phyloP scores from a whole-genome alignment of 2,888 invertebrate species.

The Oasisia sp. region DNA sequence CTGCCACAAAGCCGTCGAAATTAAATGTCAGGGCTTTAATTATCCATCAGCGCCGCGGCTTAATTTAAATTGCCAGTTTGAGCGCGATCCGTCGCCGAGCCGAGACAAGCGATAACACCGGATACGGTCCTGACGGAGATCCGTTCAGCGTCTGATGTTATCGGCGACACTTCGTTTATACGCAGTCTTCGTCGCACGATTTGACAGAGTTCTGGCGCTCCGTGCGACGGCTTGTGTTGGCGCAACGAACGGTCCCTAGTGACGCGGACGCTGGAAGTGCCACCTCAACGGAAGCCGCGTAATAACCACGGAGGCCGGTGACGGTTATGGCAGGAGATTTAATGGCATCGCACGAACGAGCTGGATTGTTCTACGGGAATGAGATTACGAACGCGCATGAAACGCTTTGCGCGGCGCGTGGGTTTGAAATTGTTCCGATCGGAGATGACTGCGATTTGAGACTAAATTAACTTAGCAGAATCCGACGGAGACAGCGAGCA shows the following conservation, averaged over 20 bases:
- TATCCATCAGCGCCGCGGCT: not conserved
- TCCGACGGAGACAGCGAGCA: not conserved
- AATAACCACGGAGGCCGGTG: not conserved
- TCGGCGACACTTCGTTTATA: not conserved
- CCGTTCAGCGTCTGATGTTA: not conserved
- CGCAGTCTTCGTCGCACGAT: not conserved
- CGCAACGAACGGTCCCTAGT: not conserved
- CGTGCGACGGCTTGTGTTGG: not conserved
- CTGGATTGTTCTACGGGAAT: not conserved
- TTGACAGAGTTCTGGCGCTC: not conserved
- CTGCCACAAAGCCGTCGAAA: not conserved
- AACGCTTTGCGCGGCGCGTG: not conserved
- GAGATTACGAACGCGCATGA: not conserved
- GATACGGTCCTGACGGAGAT: not conserved
- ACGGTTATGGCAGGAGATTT: not conserved
- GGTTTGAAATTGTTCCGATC: not conserved
- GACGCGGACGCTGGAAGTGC: not conserved
- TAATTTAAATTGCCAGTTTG: slow-evolving; percentile 13
- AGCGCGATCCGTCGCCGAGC: not conserved
- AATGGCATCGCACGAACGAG: not conserved
- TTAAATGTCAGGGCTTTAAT: slow-evolving; percentile 6
- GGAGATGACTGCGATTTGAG: not conserved
- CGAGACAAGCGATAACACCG: not conserved
- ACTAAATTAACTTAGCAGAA: not conserved
- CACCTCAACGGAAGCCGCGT: not conserved